These are phyloP conservation scores for Manis pentadactyla DNA, from an alignment of 2,797 vertebrate genomes.

Conservation along the genomic window DNA sequence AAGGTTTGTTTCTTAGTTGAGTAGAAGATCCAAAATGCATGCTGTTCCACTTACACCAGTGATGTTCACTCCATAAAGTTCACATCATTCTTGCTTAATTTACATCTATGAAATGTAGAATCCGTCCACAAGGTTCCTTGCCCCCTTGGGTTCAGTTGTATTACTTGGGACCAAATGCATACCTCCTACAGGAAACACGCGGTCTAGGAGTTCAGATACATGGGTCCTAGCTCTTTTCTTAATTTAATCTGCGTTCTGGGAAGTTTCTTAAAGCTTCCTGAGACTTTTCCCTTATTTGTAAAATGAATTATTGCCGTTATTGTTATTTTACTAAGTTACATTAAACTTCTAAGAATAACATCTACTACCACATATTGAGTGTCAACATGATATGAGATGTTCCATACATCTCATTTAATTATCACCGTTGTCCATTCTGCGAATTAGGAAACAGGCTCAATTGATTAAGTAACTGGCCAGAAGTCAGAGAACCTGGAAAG, in stretches of 20 bases:
- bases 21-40: rapidly evolving
- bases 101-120: not conserved
- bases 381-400: rapidly evolving
- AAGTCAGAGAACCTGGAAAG: not conserved
- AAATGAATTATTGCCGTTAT: not conserved
- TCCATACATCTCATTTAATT: rapidly evolving
- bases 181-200: rapidly evolving
- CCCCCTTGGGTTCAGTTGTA: rapidly evolving
- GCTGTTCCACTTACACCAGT: too few species aligned
- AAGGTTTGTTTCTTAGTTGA: not conserved
- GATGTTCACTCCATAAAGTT: rapidly evolving
- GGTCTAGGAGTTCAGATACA: not conserved
- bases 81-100: rapidly evolving
- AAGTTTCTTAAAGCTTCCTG: not conserved
- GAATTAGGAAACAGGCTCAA: not conserved
- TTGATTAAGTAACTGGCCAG: rapidly evolving
- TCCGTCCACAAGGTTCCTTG: not conserved
- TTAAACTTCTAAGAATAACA: not conserved
- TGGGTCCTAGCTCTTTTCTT: not conserved
- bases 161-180: not conserved
- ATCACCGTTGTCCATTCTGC: rapidly evolving
- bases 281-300: not conserved
- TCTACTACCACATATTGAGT: not conserved
- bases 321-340: too few species aligned
- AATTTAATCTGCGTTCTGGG: not conserved